phyloP scores from a whole-genome alignment of 2,888 invertebrate genomes.

The Meghimatium bilineatum region DNA sequence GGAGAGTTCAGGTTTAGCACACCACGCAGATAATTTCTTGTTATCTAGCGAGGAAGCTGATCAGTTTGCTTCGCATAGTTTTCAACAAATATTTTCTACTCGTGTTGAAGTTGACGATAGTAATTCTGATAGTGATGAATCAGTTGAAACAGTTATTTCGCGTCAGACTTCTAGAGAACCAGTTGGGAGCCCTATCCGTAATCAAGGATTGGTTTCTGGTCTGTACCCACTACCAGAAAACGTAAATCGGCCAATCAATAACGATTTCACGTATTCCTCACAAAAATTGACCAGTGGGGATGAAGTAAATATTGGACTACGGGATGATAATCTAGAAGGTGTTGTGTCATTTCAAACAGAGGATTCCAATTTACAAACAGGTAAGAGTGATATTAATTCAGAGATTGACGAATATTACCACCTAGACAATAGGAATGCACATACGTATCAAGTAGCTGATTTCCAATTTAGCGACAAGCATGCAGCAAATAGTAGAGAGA shows the following conservation, averaged over 20 bases:
- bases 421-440: not conserved
- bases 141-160: conserved; percentile 45
- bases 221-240: not conserved
- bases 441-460: not conserved
- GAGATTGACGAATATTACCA: not conserved
- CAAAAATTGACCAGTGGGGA: not conserved
- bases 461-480: not conserved
- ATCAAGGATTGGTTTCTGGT: not conserved
- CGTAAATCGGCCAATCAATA: not conserved
- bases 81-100: conserved; percentile 14
- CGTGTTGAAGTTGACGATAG: conserved; percentile 31
- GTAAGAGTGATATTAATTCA: not conserved
- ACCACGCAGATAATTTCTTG: no score
- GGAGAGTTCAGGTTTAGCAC: no score
- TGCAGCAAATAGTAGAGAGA: not conserved
- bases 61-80: not conserved
- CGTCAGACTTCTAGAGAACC: not conserved
- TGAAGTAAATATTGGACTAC: no score
- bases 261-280: not conserved
- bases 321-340: not conserved
- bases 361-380: not conserved
- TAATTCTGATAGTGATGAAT: conserved; percentile 42
- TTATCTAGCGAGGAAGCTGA: not conserved
- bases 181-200: not conserved
- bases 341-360: not conserved